Evolutionary conservation across 2,113 vertebrate species (phyloP).

Genomic region (Microtus oregoni): DNA sequence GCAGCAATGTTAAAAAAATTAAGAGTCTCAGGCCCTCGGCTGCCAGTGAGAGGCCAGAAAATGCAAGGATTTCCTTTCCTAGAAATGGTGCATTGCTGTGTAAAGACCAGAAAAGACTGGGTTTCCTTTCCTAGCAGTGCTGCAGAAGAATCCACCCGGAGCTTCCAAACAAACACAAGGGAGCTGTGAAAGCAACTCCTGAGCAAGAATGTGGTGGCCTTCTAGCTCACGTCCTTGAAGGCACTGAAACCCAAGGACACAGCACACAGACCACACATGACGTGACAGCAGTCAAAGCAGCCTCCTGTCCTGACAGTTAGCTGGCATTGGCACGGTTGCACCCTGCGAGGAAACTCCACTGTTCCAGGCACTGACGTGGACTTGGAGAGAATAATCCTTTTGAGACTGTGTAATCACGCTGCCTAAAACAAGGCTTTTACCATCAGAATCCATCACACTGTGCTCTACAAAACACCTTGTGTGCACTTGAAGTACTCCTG

Average conservation of each 20-base stretch:
- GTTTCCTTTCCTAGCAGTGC: not conserved
- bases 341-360: not conserved
- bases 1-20: not conserved
- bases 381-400: not conserved
- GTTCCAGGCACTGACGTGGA: not conserved
- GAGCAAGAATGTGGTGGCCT: not conserved
- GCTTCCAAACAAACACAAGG: not conserved
- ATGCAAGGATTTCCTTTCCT: not conserved
- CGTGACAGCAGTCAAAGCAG: not conserved
- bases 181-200: not conserved
- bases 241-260: not conserved
- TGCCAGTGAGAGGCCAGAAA: not conserved
- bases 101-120: not conserved
- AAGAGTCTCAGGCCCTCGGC: not conserved
- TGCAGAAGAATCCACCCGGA: not conserved
- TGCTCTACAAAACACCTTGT: not conserved
- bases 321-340: not conserved
- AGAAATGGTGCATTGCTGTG: not conserved
- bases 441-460: not conserved
- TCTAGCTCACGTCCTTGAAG: not conserved
- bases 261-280: not conserved
- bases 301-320: not conserved
- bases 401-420: not conserved
- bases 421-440: not conserved
- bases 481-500: conserved; percentile 10